Evolutionary conservation across 2,888 invertebrate species (phyloP).

Genomic region (Cepaea hortensis): DNA sequence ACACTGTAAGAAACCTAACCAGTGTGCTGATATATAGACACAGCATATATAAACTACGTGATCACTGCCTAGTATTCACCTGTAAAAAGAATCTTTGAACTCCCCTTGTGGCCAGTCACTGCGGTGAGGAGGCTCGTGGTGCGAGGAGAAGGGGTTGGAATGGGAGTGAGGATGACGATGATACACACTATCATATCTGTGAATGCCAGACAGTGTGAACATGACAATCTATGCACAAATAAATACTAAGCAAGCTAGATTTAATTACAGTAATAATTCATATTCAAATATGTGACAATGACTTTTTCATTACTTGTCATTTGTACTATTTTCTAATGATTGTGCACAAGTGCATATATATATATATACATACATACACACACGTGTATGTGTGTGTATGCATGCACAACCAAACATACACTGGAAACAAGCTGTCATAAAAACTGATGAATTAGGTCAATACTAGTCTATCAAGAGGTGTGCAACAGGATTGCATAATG

Average conservation of each 20-base stretch:
- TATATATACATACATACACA: neutral
- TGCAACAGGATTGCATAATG: too few relatives aligned
- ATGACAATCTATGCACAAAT: slow-evolving; percentile 17
- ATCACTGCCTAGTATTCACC: slow-evolving; percentile 32
- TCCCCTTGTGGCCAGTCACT: slow-evolving; percentile 27
- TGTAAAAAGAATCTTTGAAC: slow-evolving; percentile 51
- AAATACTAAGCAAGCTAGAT: neutral
- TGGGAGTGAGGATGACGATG: slow-evolving; percentile 43
- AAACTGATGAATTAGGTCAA: too few relatives aligned
- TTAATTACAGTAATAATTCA: neutral
- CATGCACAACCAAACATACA: too few relatives aligned
- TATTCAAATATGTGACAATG: neutral
- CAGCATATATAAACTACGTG: too few relatives aligned
- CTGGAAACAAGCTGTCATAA: too few relatives aligned
- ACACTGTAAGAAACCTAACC: too few relatives aligned
- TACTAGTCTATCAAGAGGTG: too few relatives aligned
- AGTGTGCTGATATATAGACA: too few relatives aligned
- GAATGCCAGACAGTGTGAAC: slow-evolving; percentile 44
- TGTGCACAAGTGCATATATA: neutral
- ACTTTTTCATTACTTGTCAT: neutral
- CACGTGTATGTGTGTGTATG: neutral
- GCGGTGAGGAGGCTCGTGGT: slow-evolving; percentile 49
- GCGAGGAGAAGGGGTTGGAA: slow-evolving; percentile 36
- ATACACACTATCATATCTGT: slow-evolving; percentile 48
- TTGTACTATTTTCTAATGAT: neutral